Percentiles rank a stretch among this genome's conserved stretches.
These are phyloP conservation scores for Percopsis transmontana DNA, from an alignment of 2,113 vertebrate genomes.

Conservation along the genomic window DNA sequence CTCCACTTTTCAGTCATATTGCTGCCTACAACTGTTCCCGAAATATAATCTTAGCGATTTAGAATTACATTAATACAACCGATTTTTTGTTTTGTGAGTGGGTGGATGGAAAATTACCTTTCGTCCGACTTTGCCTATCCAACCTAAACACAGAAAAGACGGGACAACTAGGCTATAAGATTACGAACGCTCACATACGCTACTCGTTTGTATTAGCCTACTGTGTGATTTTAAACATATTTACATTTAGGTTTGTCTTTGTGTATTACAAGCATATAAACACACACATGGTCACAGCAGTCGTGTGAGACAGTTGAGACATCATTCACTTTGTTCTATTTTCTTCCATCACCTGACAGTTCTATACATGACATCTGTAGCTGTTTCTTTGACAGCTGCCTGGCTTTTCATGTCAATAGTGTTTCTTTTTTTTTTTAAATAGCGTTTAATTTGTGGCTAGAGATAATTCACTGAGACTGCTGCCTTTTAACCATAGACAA, in stretches of 20 bases:
- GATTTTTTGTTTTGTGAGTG: no score
- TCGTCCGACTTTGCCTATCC: background rate
- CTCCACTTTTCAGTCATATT: background rate
- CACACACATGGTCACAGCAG: background rate
- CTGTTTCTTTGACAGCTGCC: background rate
- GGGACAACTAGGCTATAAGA: no score
- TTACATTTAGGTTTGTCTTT: background rate
- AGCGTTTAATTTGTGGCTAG: background rate
- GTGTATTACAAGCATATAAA: background rate
- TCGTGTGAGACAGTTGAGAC: background rate
- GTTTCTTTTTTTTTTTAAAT: background rate
- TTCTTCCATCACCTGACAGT: background rate
- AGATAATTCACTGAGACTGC: background rate
- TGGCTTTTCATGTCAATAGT: background rate
- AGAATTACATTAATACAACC: no score
- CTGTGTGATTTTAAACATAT: no score
- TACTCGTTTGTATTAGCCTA: no score
- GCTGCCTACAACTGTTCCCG: no score
- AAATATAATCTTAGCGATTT: background rate
- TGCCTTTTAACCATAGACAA: no score
- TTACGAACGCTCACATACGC: no score
- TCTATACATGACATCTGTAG: background rate
- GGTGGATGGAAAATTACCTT: no score
- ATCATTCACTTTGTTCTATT: background rate
- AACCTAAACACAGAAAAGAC: background rate